Percentiles rank a stretch among this genome's conserved stretches.
Evolutionary conservation across 2,113 vertebrate species (phyloP).

Genomic region (Uropsilus gracilis): DNA sequence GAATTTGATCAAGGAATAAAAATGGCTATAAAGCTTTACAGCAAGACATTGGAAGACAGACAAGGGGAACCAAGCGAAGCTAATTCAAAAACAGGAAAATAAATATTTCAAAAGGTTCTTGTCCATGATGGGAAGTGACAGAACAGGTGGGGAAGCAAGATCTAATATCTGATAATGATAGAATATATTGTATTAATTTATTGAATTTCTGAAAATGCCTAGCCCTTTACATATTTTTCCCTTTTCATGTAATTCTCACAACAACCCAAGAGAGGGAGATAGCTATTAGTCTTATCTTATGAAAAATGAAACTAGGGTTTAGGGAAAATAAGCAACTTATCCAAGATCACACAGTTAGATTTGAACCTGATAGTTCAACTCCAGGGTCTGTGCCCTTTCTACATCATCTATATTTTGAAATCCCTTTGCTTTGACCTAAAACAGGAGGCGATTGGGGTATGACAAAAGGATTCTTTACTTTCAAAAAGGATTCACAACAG

Average conservation of each 20-base stretch:
- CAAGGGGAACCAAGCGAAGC: conserved; percentile 17
- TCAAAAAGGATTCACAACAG: conserved; percentile 54
- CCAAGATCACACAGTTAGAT: conserved; percentile 24
- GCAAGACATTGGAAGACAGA: conserved; percentile 5
- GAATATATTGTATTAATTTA: background rate
- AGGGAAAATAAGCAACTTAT: background rate
- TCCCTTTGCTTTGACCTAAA: conserved; percentile 56
- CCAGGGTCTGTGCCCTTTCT: background rate
- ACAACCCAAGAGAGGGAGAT: background rate
- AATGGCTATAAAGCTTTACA: conserved; percentile 17
- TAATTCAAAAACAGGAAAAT: conserved; percentile 27
- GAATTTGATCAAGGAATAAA: conserved; percentile 71
- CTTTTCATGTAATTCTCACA: background rate
- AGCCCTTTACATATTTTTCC: background rate
- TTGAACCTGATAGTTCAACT: conserved; percentile 35
- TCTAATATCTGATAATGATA: background rate
- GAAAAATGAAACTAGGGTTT: background rate
- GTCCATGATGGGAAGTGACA: background rate
- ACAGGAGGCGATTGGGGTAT: conserved; percentile 46
- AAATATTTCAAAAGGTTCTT: conserved; percentile 26
- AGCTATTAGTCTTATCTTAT: background rate
- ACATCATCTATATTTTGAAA: conserved; percentile 46
- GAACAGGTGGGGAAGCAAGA: background rate
- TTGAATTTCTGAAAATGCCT: background rate
- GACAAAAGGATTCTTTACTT: conserved; percentile 61